Conservation (phyloP, 2,797 vertebrate genomes). For the Sebastes steindachneri region DNA sequence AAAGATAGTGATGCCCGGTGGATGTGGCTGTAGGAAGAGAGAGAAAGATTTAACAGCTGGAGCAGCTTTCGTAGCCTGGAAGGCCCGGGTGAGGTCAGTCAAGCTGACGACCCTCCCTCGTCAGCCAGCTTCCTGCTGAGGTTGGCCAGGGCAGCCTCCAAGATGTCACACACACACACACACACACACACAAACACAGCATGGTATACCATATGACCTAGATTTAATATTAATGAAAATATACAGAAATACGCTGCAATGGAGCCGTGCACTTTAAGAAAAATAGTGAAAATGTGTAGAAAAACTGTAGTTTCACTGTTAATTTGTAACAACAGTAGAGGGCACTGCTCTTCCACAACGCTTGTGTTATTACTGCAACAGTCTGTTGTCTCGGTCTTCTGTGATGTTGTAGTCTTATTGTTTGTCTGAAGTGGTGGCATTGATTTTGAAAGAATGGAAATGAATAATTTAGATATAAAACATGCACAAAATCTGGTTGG, state of each 20-base stretch:
- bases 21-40: too few relatives aligned
- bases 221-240: conserved; percentile 16
- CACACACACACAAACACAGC: not conserved
- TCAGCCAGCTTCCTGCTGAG: too few relatives aligned
- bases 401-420: not conserved
- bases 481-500: not conserved
- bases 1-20: too few relatives aligned
- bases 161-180: too few relatives aligned
- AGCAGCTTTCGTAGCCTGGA: too few relatives aligned
- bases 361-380: not conserved
- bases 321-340: conserved; percentile 21
- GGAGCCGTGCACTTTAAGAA: not conserved
- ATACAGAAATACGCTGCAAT: not conserved
- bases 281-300: not conserved
- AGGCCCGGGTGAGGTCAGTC: too few relatives aligned
- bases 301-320: not conserved
- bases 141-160: too few relatives aligned
- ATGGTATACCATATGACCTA: not conserved
- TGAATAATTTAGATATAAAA: not conserved
- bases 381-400: not conserved
- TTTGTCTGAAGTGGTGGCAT: not conserved
- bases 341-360: not conserved
- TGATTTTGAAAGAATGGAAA: not conserved
- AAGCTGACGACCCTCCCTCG: too few relatives aligned
- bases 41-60: too few relatives aligned